These are phyloP conservation scores for Furnarius figulus DNA, from an alignment of 2,113 vertebrate genomes.

Conservation along the genomic window DNA sequence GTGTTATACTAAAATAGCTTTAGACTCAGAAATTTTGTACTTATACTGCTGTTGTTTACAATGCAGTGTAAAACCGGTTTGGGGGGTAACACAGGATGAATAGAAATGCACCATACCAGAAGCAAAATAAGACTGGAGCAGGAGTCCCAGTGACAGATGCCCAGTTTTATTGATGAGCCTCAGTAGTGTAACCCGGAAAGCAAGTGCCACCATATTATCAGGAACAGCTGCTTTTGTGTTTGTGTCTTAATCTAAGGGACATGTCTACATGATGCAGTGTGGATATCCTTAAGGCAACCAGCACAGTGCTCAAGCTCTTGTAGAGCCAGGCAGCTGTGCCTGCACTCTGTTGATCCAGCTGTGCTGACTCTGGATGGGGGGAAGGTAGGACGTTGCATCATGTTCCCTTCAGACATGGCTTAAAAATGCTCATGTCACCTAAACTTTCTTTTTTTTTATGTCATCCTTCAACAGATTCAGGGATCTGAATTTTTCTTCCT, in stretches of 20 bases:
- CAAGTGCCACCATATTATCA: not conserved
- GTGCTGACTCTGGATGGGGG: not conserved
- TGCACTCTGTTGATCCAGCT: not conserved
- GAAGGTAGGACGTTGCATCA: not conserved
- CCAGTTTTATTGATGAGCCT: not conserved
- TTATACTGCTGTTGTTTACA: not conserved
- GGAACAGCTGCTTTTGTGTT: constrained; percentile 17
- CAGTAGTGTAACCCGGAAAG: not conserved
- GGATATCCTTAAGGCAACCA: not conserved
- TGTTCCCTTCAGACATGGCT: not conserved
- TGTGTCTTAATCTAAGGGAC: not conserved
- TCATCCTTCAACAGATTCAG: not conserved
- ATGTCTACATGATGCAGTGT: not conserved
- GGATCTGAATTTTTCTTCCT: not conserved
- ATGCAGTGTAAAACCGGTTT: not conserved
- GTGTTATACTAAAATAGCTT: not conserved
- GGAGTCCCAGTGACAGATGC: not conserved
- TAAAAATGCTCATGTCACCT: not conserved
- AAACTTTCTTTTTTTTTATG: not conserved
- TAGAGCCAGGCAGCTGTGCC: not conserved
- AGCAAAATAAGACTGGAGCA: not conserved
- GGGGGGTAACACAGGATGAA: not conserved
- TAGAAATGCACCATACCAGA: not conserved
- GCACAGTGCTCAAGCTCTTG: not conserved
- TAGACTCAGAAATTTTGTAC: not conserved